Base-by-base conservation (phyloP, 2,797 vertebrate species). In the Dendrocincla tyrannina region DNA sequence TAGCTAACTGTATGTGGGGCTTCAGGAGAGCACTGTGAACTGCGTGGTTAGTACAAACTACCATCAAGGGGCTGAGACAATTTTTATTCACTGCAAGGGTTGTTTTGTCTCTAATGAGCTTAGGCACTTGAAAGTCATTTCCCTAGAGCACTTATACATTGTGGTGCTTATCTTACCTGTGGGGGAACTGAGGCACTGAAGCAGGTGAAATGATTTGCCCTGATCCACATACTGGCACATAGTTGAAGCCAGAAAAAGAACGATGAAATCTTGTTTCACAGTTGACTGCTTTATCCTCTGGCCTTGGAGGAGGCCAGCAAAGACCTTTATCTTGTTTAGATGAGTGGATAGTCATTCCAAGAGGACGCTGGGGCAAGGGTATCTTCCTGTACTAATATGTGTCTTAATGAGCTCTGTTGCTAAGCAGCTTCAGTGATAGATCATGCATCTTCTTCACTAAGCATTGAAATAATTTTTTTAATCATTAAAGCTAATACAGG, bases 401-500 rank as follows among this genome's bases (percentile, higher is more conserved):
- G 79, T 85, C 89, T 96, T 94, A 96, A 94, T 92, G 93, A 96
- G 74, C 73, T 55, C 89, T 85, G 89, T 88, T 94, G 94, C 94
- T 94, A 91, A 95, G 91, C 2, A 39, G 83, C 95, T 91, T 90
- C 85, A 68, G 25, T 58, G 89, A 90, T 82, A 88, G 89, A 96
- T 80, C 80, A 46, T 56, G 67, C 82, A 84, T 85, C 96, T 94
- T 94, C 87, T 78, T 92, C 69, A 28, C 73, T 90, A 93, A 94
- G 85, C 83, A 88, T 60, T 93, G 68, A 96, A 96, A 95, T 94
- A 88, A 86, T 92, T 94, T 96, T 96, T 96, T 96, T 94, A 96
- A 95, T 96, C 88, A 97, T 93, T 95, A 87, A 94, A 94, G 89
- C 76, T 96, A 92, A 96, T 93, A 94, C 11, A 79, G 80, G 94